phyloP scores from a whole-genome alignment of 2,797 vertebrate species.

The Sebastes melanostomus region DNA sequence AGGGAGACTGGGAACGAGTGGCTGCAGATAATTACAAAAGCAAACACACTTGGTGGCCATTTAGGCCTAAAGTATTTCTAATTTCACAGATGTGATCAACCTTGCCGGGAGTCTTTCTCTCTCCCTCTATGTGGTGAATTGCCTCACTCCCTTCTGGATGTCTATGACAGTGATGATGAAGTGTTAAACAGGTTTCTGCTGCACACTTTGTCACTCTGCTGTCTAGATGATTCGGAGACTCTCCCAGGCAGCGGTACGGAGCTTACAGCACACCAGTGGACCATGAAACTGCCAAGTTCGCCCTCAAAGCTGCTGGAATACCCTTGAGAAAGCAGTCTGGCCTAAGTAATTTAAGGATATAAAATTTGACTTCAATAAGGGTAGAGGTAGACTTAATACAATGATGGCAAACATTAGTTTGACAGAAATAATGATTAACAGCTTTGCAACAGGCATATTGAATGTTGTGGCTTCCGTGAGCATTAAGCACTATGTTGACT shows the following conservation, averaged over 20 bases:
- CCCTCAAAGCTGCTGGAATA: slow-evolving; percentile 66
- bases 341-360: slow-evolving; percentile 56
- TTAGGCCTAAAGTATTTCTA: slow-evolving; percentile 73
- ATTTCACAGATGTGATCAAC: slow-evolving; percentile 82
- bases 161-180: slow-evolving; percentile 68
- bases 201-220: slow-evolving; percentile 64
- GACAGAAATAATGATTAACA: slow-evolving; percentile 53
- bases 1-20: slow-evolving; percentile 26
- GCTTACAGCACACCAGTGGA: slow-evolving; percentile 51
- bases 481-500: slow-evolving; percentile 55
- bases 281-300: slow-evolving; percentile 70
- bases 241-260: slow-evolving; percentile 31
- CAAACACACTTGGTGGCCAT: slow-evolving; percentile 70
- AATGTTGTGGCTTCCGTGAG: slow-evolving; percentile 28
- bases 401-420: slow-evolving; percentile 46
- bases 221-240: slow-evolving; percentile 52
- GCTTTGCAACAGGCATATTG: slow-evolving; percentile 29
- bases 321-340: slow-evolving; percentile 68
- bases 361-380: slow-evolving; percentile 57
- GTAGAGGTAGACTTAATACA: slow-evolving; percentile 32
- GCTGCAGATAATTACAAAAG: slow-evolving; percentile 73
- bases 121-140: slow-evolving; percentile 37
- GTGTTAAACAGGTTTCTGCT: slow-evolving; percentile 70
- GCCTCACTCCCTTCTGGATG: slow-evolving; percentile 50
- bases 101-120: slow-evolving; percentile 60